These are phyloP conservation scores for Pristis pectinata DNA, from an alignment of 2,797 vertebrate species.

Conservation along the genomic window DNA sequence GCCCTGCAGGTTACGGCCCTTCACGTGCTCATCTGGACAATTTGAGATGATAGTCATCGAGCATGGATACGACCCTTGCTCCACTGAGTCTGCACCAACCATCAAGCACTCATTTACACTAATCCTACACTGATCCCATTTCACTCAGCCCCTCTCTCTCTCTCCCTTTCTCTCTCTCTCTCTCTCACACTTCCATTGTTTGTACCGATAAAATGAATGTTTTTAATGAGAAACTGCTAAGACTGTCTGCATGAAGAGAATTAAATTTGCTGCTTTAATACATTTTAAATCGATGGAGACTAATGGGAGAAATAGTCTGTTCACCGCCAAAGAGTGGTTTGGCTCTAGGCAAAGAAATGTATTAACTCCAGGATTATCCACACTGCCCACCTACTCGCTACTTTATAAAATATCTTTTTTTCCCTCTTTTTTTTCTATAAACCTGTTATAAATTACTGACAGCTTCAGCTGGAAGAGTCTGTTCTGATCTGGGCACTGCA, in stretches of 20 bases:
- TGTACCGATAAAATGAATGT: neutral
- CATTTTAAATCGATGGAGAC: neutral
- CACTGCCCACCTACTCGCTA: neutral
- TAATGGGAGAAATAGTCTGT: neutral
- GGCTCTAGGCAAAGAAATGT: neutral
- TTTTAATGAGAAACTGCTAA: neutral
- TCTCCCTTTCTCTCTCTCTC: neutral
- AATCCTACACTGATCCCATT: neutral
- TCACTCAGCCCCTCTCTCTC: neutral
- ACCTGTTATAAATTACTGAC: too few species aligned
- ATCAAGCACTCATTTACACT: too few species aligned
- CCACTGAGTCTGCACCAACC: too few species aligned
- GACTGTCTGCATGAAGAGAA: neutral
- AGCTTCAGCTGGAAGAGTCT: too few species aligned
- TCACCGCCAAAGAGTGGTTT: neutral
- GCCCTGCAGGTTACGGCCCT: too few species aligned
- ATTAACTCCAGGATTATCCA: conserved; percentile 8
- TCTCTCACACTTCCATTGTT: too few species aligned
- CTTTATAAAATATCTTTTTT: neutral
- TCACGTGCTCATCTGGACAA: too few species aligned
- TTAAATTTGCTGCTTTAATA: neutral
- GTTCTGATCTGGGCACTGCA: too few species aligned
- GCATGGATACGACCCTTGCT: too few species aligned
- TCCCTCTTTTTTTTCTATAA: neutral
- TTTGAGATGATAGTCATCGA: too few species aligned